A percentile compares a stretch with the other conserved stretches of the same genome.
Evolutionary conservation across 1,140 invertebrate species (phyloP).

Genomic region (Prorops nasuta): DNA sequence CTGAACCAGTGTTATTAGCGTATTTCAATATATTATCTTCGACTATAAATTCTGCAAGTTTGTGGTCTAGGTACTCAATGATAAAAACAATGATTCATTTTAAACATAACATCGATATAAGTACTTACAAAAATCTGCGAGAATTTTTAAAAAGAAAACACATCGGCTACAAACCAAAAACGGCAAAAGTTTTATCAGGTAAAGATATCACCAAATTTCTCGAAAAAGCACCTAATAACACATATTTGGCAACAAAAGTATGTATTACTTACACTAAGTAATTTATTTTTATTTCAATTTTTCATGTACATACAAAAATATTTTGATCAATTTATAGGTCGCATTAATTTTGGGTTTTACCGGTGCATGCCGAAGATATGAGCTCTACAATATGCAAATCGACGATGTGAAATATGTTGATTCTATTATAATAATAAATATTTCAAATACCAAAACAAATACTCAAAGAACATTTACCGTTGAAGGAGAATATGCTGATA

Average conservation of each 20-base stretch:
- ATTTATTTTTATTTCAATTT: too few species aligned
- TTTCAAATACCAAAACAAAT: background rate
- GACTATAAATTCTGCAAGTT: background rate
- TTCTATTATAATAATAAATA: background rate
- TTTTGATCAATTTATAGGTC: too few species aligned
- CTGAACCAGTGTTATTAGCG: background rate
- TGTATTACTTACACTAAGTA: too few species aligned
- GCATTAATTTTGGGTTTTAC: background rate
- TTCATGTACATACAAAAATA: too few species aligned
- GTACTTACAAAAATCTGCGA: background rate
- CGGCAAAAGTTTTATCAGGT: background rate
- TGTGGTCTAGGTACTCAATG: background rate
- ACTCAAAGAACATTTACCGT: background rate
- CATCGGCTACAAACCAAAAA: background rate
- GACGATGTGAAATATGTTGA: background rate
- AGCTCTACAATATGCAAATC: background rate
- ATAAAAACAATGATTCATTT: background rate
- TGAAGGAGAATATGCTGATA: background rate
- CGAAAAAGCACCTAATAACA: background rate
- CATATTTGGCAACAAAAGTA: background rate
- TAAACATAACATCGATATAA: background rate
- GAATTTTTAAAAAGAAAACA: background rate
- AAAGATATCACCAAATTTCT: background rate
- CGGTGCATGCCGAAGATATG: background rate
- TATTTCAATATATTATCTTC: background rate